Base-by-base conservation (phyloP, 2,888 invertebrate species). In the Dryocosmus kuriphilus region DNA sequence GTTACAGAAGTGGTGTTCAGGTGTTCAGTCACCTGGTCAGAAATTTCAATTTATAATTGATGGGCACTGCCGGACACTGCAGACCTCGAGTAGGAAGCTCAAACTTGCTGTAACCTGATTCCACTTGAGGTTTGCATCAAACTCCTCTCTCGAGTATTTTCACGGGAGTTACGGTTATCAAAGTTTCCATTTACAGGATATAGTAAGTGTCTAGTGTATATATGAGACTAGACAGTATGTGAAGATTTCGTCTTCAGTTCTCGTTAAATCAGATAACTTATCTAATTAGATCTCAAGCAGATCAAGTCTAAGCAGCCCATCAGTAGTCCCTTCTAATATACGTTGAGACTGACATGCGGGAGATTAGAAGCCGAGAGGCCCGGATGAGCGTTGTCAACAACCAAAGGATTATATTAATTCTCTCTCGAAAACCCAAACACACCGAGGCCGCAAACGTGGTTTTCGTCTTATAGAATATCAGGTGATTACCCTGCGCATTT, bases 371-470 rank as follows among this genome's bases (percentile, higher is more conserved):
- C 73, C 38, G 62, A 35, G 55, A 62, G 61, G 71, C 57, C 62
- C 73, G 74, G 79, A 74, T 75, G 77, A 79, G 60, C 27, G 80
- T 71, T 74, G 77, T 74, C 77, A 79, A 82, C 84, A 78, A 41
- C 75, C 79, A 51, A 75, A 67, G 82, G 79, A 85, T 86, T 83
- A 85, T 81, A 82, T 81, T 82, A 81, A 84, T 83, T 78, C 74
- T 76, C 60, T 24, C 24, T 38, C 65, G 16, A 41, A 65, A 65
- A 41, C 24, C 41, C 1, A 41, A 16, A 24, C 5, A 41, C 60
- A 77, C 55, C 62, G 73, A 35, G 76, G 35, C 35, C 51, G 67
- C n/a, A 46, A 32, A 60, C 74, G 35, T 57, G 60, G 24, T 35
- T 74, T 35, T 51, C 55, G 62, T 75, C 78, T 51, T 57, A 63